Base-by-base conservation (phyloP, 2,888 invertebrate species). In the Ceriagrion tenellum region DNA sequence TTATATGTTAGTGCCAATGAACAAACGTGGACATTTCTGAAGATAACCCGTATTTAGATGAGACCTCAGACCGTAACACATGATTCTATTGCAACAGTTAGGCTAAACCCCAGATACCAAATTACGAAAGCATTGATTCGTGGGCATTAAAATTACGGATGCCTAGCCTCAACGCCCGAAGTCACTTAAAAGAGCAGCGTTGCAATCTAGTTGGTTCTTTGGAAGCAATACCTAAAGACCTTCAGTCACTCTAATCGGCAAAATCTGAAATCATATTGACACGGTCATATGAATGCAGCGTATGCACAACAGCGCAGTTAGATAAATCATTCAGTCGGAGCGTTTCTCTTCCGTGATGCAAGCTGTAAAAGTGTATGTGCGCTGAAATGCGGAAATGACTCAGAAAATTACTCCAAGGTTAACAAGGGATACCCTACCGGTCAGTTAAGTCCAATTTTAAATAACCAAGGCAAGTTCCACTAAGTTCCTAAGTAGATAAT, bases 201-300 rank as follows among this genome's bases (percentile, higher is more conserved):
- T 81, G 81, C 81, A 81, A 81, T 0, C 2, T 8, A 81, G 81
- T 35, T 35, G 35, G 81, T 81, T 81, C 30, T 81, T 81, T 16
- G 30, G 81, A 81, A 6, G 35, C 69, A 8, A 35, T 55, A 90
- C 90, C 16, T n/a, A 90, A 90, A 18, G 30, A 16, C 55, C 55
- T 90, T 30, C 56, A 90, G 16, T 18, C 20, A 18, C 55, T 90
- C 47, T 12, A 55, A 55, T 30, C 55, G 30, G 55, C 55, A 90
- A 90, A 55, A 90, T 56, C 55, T 56, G 55, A 90, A 90, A 90
- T 81, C 12, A 81, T 81, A 81, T 81, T 18, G 81, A 16, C 81
- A 30, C 4, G 35, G 3, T 35, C 81, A 35, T 81, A 35, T 26
- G 81, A 3, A 81, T 81, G 81, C 81, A 13, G 13, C 30, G 81